Conservation (phyloP, 2,888 invertebrate species). For the Eupsilia transversa region DNA sequence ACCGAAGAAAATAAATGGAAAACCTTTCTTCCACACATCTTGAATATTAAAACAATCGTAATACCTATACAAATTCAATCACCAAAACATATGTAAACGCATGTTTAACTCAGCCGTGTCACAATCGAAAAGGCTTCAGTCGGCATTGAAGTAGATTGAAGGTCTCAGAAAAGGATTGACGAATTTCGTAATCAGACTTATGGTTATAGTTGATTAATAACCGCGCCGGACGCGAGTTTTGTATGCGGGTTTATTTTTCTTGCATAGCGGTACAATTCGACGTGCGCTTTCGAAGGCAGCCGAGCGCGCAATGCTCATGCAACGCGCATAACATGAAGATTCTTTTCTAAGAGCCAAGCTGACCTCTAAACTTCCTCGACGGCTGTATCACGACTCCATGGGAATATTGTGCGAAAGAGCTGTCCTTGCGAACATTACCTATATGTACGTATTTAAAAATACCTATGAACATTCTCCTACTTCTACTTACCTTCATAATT, state of each 20-base stretch:
- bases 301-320: constrained; percentile 82
- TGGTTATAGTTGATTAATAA: constrained; percentile 74
- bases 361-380: constrained; percentile 75
- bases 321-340: constrained; percentile 67
- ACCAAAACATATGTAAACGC: constrained; percentile 78
- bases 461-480: neutral
- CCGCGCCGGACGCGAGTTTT: constrained; percentile 69
- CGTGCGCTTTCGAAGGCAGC: constrained; percentile 84
- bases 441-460: constrained; percentile 3
- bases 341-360: constrained; percentile 67
- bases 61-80: constrained; percentile 71
- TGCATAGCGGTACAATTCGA: constrained; percentile 74
- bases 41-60: constrained; percentile 68
- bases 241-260: constrained; percentile 65
- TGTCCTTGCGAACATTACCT: constrained; percentile 42
- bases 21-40: constrained; percentile 78
- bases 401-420: constrained; percentile 53
- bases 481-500: too few relatives aligned
- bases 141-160: constrained; percentile 81
- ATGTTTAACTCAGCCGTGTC: constrained; percentile 77
- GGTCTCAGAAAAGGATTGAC: constrained; percentile 81
- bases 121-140: constrained; percentile 78
- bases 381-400: constrained; percentile 57
- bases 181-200: constrained; percentile 79
- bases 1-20: constrained; percentile 73